Percentiles rank a stretch among this genome's conserved stretches.
These are phyloP conservation scores for Flabesymbios commensalis DNA, from an alignment of 2,888 invertebrate species.

Conservation along the genomic window DNA sequence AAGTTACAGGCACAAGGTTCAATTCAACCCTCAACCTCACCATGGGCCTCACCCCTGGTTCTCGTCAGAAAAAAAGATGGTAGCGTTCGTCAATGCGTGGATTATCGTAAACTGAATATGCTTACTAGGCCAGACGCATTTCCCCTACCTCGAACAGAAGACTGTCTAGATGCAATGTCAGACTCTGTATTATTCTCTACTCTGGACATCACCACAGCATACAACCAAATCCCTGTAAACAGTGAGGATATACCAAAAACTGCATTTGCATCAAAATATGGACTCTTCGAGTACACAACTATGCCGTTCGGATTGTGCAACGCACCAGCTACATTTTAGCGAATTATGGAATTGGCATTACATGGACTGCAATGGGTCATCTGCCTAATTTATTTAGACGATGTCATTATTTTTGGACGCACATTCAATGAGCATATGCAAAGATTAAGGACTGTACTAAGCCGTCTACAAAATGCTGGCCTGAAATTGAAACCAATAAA, in stretches of 20 bases:
- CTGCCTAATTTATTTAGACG: conserved; percentile 10
- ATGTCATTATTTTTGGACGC: conserved; percentile 2
- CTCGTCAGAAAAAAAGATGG: no score
- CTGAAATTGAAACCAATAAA: conserved; percentile 22
- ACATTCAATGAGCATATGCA: conserved; percentile 24
- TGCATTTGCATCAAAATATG: background rate
- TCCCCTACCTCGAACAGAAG: background rate
- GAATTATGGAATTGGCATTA: no score
- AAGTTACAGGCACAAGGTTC: no score
- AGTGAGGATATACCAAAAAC: background rate
- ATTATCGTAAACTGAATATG: background rate
- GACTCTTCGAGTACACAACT: conserved; percentile 1
- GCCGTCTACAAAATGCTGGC: conserved; percentile 16
- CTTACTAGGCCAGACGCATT: background rate
- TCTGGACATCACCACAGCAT: background rate
- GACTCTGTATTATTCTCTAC: background rate
- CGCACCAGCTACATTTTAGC: no score
- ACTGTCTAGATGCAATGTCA: background rate
- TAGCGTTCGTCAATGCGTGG: conserved; percentile 1
- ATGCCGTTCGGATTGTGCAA: no score
- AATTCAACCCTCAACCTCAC: no score
- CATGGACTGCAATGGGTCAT: background rate
- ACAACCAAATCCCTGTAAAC: background rate
- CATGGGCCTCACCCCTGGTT: no score
- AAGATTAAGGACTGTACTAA: conserved; percentile 25